These are phyloP conservation scores for Micromussa lordhowensis DNA, from an alignment of 92 coral and sea anemone species.

Conservation along the genomic window DNA sequence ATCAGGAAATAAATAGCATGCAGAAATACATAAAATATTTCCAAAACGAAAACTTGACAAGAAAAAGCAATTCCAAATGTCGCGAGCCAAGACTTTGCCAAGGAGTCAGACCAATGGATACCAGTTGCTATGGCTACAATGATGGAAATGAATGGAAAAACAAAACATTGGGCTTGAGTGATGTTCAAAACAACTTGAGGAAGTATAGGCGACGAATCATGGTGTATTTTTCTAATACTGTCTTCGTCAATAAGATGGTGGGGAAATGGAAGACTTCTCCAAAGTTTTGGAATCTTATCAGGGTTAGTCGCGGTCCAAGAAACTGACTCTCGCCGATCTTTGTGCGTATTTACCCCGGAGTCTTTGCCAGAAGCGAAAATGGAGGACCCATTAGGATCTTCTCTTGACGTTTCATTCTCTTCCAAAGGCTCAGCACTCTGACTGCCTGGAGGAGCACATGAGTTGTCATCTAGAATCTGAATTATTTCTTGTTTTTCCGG, in stretches of 20 bases:
- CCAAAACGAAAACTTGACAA: constrained; percentile 52
- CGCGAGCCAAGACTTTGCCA: constrained; percentile 61
- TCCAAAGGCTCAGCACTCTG: too few species aligned
- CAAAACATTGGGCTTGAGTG: constrained; percentile 47
- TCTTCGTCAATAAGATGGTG: constrained; percentile 51
- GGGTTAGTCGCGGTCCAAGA: constrained; percentile 27
- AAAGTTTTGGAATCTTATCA: constrained; percentile 64
- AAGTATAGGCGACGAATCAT: constrained; percentile 17
- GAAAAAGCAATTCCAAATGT: constrained; percentile 39
- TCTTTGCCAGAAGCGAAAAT: background rate
- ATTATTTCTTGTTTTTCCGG: constrained; percentile 21
- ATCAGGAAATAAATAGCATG: constrained; percentile 65
- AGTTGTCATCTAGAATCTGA: constrained; percentile 1
- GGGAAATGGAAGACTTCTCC: constrained; percentile 75
- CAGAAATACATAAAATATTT: constrained; percentile 42
- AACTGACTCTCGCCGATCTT: background rate
- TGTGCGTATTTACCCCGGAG: background rate
- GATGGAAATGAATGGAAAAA: constrained; percentile 40
- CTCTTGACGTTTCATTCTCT: background rate
- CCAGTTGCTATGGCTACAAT: constrained; percentile 44
- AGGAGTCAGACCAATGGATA: constrained; percentile 48
- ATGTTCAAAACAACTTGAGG: constrained; percentile 12
- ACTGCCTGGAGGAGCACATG: background rate
- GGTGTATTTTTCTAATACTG: constrained; percentile 37
- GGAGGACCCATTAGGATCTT: background rate